These are phyloP conservation scores for Drosophila tropicalis DNA, from an alignment of 1,140 invertebrate genomes.

Conservation along the genomic window DNA sequence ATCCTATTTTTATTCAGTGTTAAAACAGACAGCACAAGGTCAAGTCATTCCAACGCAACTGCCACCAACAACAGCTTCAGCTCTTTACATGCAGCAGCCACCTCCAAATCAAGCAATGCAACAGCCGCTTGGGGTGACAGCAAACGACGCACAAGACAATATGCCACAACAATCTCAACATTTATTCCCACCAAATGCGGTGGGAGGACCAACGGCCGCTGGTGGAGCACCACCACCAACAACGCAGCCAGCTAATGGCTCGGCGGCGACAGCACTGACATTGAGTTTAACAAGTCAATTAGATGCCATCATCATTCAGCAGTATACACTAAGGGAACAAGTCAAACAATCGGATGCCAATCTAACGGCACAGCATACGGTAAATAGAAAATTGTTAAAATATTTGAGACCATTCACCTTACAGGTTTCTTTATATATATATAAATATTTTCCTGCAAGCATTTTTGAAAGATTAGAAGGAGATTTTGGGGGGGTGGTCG, in stretches of 20 bases:
- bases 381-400: slow-evolving; percentile 74
- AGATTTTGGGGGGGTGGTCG: not conserved
- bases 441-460: slow-evolving; percentile 20
- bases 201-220: slow-evolving; percentile 1
- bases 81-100: slow-evolving; percentile 56
- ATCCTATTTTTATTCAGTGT: slow-evolving; percentile 63
- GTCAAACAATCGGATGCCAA: slow-evolving; percentile 97
- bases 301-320: slow-evolving; percentile 87
- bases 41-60: slow-evolving; percentile 62
- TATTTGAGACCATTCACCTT: slow-evolving; percentile 28
- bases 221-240: not conserved
- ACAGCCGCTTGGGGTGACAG: slow-evolving; percentile 39
- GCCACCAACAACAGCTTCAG: slow-evolving; percentile 26
- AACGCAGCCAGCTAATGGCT: slow-evolving; percentile 52
- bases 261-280: slow-evolving; percentile 69
- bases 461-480: slow-evolving; percentile 30
- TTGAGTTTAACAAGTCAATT: slow-evolving; percentile 81
- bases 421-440: slow-evolving; percentile 41
- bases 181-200: slow-evolving; percentile 53
- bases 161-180: slow-evolving; percentile 57
- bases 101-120: slow-evolving; percentile 63
- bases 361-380: slow-evolving; percentile 95
- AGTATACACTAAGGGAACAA: slow-evolving; percentile 93
- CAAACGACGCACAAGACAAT: slow-evolving; percentile 42
- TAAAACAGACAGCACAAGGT: slow-evolving; percentile 77